Percentiles rank a stretch among this genome's conserved stretches.
These are phyloP conservation scores for Luperina testacea DNA, from an alignment of 2,888 invertebrate species.

Conservation along the genomic window DNA sequence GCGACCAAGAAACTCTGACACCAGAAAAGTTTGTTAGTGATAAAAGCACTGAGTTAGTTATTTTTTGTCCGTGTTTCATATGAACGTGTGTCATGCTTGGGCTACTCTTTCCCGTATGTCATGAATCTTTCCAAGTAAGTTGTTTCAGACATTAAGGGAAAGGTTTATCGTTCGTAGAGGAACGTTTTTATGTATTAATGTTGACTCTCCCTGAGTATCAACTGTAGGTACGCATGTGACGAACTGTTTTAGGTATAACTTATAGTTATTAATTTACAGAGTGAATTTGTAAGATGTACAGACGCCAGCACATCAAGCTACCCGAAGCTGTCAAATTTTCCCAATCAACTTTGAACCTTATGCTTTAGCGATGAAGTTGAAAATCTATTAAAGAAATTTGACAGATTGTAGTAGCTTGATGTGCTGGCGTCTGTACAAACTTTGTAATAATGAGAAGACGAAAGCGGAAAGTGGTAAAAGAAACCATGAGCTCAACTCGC, in stretches of 20 bases:
- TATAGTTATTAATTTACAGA: neutral
- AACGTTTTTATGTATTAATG: conserved; percentile 28
- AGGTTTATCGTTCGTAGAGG: conserved; percentile 42
- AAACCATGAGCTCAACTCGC: too few relatives aligned
- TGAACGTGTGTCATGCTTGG: neutral
- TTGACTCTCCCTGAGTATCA: neutral
- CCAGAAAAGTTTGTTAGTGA: neutral
- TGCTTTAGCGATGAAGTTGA: too few relatives aligned
- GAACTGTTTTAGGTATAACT: neutral
- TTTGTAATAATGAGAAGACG: neutral
- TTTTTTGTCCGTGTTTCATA: conserved; percentile 4
- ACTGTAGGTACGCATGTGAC: neutral
- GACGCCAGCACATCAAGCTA: too few relatives aligned
- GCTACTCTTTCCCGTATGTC: neutral
- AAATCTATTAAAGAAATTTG: too few relatives aligned
- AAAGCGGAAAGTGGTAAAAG: neutral
- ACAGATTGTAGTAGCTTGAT: too few relatives aligned
- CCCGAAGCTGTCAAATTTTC: too few relatives aligned
- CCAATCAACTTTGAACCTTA: too few relatives aligned
- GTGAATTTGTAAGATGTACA: neutral
- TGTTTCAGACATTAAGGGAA: conserved; percentile 35
- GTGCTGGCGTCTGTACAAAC: too few relatives aligned
- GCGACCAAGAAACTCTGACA: neutral
- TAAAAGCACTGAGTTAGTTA: neutral
- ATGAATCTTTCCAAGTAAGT: conserved; percentile 42